phyloP scores from a whole-genome alignment of 2,888 invertebrate species.

The Cremastinae sp. region DNA sequence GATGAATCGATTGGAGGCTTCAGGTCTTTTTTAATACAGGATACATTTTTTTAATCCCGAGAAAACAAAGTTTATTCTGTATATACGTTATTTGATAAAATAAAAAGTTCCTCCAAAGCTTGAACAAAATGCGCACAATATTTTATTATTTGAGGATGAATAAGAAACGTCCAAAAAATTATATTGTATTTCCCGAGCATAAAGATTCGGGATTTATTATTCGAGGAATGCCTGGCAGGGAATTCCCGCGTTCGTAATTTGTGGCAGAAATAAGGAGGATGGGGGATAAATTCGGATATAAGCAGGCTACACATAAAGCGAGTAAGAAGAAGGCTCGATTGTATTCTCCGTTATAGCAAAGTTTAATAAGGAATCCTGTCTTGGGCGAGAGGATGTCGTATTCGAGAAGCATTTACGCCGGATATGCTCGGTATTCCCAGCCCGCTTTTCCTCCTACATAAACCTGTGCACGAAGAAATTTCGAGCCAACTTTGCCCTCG shows the following conservation, averaged over 20 bases:
- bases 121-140: no score
- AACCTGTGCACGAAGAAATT: neutral
- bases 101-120: no score
- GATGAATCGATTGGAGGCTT: no score
- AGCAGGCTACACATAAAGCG: constrained; percentile 36
- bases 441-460: constrained; percentile 34
- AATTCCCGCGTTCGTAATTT: constrained; percentile 21
- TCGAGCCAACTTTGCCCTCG: constrained; percentile 11
- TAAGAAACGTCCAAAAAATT: constrained; percentile 4
- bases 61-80: no score
- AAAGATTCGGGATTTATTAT: neutral
- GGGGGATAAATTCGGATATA: constrained; percentile 19
- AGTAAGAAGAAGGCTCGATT: constrained; percentile 29
- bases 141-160: no score
- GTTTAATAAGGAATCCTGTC: constrained; percentile 60
- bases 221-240: constrained; percentile 13
- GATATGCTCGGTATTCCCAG: constrained; percentile 46
- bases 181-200: constrained; percentile 4
- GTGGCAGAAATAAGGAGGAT: neutral
- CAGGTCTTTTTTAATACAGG: no score
- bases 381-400: constrained; percentile 37
- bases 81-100: no score
- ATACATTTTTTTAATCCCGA: no score
- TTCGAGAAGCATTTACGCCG: constrained; percentile 45
- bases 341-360: constrained; percentile 36